These are phyloP conservation scores for Sipha flava DNA, from an alignment of 1,140 invertebrate species.

Conservation along the genomic window DNA sequence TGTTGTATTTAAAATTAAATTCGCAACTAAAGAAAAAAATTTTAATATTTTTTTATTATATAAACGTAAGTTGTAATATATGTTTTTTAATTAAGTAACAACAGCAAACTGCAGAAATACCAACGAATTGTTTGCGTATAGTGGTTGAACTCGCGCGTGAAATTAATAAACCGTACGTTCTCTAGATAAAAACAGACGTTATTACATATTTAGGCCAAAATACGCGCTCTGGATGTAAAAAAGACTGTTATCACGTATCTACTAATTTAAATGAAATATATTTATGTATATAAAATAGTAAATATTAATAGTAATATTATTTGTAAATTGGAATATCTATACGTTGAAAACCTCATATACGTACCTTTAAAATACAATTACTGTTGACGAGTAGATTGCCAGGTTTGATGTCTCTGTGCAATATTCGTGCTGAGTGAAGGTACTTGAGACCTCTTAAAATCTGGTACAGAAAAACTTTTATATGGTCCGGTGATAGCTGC, in stretches of 20 bases:
- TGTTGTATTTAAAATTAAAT: not conserved
- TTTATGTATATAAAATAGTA: too few species aligned
- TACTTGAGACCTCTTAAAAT: slow-evolving; percentile 98
- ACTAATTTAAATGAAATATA: not conserved
- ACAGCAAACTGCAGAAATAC: not conserved
- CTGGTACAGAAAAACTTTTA: slow-evolving; percentile 99
- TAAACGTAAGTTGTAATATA: not conserved
- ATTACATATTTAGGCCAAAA: not conserved
- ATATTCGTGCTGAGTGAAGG: slow-evolving; percentile 91
- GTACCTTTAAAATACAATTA: slow-evolving; percentile 93
- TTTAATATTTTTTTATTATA: not conserved
- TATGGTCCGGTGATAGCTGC: slow-evolving; percentile 95
- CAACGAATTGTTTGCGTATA: not conserved
- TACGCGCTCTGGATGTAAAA: not conserved
- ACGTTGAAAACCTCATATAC: slow-evolving; percentile 29
- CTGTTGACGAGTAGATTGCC: slow-evolving; percentile 96
- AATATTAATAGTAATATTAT: too few species aligned
- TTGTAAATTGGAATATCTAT: too few species aligned
- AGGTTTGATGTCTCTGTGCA: slow-evolving; percentile 99
- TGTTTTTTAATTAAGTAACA: not conserved
- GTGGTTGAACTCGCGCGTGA: not conserved
- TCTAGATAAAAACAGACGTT: not conserved
- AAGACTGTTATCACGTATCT: not conserved
- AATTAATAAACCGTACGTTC: slow-evolving; percentile 2
- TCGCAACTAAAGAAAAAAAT: not conserved